Conservation (phyloP, 2,888 invertebrate genomes). For the Endomychus coccineus region DNA sequence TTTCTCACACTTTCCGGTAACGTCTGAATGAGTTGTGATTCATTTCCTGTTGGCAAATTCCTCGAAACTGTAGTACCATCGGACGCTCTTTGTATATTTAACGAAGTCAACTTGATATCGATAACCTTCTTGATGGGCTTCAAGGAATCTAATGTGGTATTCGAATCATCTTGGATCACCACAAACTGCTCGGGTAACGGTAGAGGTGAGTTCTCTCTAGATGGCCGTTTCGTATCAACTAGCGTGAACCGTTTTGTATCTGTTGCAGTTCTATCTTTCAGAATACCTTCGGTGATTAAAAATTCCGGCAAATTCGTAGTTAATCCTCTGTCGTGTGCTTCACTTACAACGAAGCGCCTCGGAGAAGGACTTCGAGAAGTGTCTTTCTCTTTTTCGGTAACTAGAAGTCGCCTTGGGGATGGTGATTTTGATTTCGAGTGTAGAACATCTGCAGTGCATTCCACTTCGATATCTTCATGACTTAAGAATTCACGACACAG, state of each 20-base stretch:
- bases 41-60: too few relatives aligned
- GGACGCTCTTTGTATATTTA: too few relatives aligned
- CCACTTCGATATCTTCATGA: conserved; percentile 28
- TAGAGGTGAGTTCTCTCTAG: conserved; percentile 18
- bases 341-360: conserved; percentile 24
- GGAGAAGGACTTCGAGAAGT: conserved; percentile 14
- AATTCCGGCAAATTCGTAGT: conserved; percentile 27
- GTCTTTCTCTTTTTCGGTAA: conserved; percentile 24
- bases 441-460: conserved; percentile 20
- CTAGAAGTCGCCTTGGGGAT: conserved; percentile 25
- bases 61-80: too few relatives aligned
- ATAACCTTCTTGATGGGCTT: conserved; percentile 7
- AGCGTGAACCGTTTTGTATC: conserved; percentile 16
- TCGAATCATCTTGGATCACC: conserved; percentile 20
- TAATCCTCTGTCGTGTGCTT: conserved; percentile 18
- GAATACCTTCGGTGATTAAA: conserved; percentile 19
- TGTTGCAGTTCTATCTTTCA: conserved; percentile 2
- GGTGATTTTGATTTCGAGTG: conserved; percentile 19
- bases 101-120: conserved; percentile 7
- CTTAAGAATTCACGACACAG: conserved; percentile 20
- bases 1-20: too few relatives aligned
- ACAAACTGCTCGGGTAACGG: conserved; percentile 27
- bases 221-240: conserved; percentile 18
- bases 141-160: background rate
- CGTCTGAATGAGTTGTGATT: too few relatives aligned